phyloP scores from a whole-genome alignment of 2,888 invertebrate species.

The Hanleya hanleyi region DNA sequence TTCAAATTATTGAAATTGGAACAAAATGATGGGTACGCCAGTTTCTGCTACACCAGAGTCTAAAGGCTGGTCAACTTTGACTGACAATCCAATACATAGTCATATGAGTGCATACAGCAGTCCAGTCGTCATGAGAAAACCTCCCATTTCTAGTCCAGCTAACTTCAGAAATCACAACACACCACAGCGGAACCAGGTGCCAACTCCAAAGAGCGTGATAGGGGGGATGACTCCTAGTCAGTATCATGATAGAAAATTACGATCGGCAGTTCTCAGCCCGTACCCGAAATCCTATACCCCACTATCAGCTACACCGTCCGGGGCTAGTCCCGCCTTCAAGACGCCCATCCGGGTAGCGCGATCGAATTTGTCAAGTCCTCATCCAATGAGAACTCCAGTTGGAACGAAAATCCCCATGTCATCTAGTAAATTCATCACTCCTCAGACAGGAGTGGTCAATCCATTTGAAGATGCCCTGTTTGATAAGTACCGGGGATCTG shows the following conservation, averaged over 20 bases:
- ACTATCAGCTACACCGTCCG: conserved; percentile 41
- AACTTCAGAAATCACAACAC: background rate
- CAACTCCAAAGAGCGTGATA: background rate
- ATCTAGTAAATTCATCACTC: conserved; percentile 35
- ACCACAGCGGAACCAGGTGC: background rate
- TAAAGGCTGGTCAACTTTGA: background rate
- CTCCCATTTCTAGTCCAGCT: background rate
- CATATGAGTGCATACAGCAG: background rate
- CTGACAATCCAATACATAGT: background rate
- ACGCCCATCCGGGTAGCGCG: conserved; percentile 37
- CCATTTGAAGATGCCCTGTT: conserved; percentile 62
- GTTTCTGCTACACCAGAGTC: background rate
- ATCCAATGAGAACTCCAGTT: background rate
- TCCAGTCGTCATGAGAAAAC: too few relatives aligned
- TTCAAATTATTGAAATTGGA: too few relatives aligned
- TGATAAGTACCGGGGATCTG: conserved; percentile 56
- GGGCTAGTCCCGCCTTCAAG: conserved; percentile 36
- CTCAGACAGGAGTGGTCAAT: conserved; percentile 48
- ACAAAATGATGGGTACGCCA: background rate
- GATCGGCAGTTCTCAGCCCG: background rate
- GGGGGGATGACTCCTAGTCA: background rate
- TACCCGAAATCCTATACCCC: conserved; percentile 36
- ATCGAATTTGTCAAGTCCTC: background rate
- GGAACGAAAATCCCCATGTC: background rate
- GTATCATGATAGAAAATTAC: background rate